Conservation (phyloP, 2,797 vertebrate species). For the Cuniculus paca region DNA sequence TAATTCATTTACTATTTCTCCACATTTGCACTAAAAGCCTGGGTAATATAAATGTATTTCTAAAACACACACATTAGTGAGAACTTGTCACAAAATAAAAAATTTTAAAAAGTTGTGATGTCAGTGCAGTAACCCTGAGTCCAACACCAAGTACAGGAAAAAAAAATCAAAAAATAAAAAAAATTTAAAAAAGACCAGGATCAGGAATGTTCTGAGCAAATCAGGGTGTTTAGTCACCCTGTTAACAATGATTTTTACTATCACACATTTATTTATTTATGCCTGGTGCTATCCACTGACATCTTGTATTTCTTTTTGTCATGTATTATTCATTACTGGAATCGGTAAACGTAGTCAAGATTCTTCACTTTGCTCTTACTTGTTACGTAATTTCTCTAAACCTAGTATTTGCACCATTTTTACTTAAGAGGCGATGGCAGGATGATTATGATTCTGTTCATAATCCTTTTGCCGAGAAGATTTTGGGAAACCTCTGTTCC, state of each 20-base stretch:
- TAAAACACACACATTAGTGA: background rate
- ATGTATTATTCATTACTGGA: background rate
- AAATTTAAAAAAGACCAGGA: background rate
- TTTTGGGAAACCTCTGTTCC: background rate
- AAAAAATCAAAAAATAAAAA: background rate
- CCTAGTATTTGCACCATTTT: background rate
- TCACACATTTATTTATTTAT: background rate
- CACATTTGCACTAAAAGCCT: background rate
- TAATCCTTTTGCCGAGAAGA: background rate
- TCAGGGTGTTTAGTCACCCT: background rate
- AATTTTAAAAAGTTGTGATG: background rate
- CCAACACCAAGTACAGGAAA: background rate
- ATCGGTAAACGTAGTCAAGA: background rate
- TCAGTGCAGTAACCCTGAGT: background rate
- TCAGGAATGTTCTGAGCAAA: background rate
- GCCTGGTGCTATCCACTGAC: background rate
- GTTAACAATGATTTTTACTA: background rate
- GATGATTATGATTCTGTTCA: background rate
- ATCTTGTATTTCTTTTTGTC: slow-evolving; percentile 15
- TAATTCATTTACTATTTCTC: background rate
- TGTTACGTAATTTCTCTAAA: background rate
- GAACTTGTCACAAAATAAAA: background rate
- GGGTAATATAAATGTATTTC: background rate
- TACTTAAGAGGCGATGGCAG: background rate
- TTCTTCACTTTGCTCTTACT: background rate